phyloP scores from a whole-genome alignment of 1,140 invertebrate species.

The Chlorops oryzae region DNA sequence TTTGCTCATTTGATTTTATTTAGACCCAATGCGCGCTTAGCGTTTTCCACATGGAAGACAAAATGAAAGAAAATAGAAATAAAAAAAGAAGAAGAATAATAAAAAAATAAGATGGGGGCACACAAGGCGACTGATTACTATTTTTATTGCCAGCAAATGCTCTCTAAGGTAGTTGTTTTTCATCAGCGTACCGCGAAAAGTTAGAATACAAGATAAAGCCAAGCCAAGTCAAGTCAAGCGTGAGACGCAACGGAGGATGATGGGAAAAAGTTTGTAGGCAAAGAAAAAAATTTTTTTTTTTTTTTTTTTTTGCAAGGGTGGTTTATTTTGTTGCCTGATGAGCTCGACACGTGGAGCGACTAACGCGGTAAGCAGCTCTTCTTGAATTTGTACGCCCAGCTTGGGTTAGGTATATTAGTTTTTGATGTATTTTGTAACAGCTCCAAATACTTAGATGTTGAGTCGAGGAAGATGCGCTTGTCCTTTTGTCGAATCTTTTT shows the following conservation, averaged over 20 bases:
- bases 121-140: constrained; percentile 41
- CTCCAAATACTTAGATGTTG: too few species aligned
- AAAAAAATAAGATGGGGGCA: too few species aligned
- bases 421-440: too few species aligned
- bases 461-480: too few species aligned
- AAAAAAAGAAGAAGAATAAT: too few species aligned
- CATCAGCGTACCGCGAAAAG: too few species aligned
- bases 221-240: neutral
- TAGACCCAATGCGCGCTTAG: neutral
- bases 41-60: neutral
- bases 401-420: too few species aligned
- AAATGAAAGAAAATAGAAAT: constrained; percentile 1
- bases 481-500: too few species aligned
- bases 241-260: neutral
- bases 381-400: too few species aligned
- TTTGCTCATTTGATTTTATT: neutral
- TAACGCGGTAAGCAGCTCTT: too few species aligned
- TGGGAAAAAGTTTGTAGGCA: neutral
- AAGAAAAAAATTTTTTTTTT: neutral
- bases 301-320: constrained; percentile 4
- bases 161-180: constrained; percentile 32
- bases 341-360: too few species aligned
- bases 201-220: too few species aligned
- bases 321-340: constrained; percentile 2
- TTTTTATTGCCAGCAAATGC: constrained; percentile 48